Conservation (phyloP, 35 echinoderm and acorn worm genomes). For the Strongylocentrotus purpuratus region DNA sequence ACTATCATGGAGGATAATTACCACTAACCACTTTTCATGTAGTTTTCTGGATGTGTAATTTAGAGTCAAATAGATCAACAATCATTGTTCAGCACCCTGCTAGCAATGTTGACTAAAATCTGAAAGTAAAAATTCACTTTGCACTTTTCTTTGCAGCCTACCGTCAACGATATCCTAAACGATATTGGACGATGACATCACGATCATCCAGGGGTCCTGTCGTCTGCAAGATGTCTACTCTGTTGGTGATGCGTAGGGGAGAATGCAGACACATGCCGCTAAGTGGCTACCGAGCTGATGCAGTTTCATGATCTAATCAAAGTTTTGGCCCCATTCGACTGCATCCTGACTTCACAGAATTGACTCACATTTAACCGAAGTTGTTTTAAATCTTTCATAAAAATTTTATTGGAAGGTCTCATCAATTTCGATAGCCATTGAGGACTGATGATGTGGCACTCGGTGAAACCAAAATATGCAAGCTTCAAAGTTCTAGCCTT, state of each 20-base stretch:
- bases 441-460: not conserved
- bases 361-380: not conserved
- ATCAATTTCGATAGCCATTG: not conserved
- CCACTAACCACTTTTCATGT: no score
- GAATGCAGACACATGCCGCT: not conserved
- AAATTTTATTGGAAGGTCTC: not conserved
- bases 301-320: not conserved
- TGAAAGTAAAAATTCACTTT: not conserved
- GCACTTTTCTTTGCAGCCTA: not conserved
- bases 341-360: not conserved
- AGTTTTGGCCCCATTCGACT: not conserved
- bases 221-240: not conserved
- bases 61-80: no score
- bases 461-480: not conserved
- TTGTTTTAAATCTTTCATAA: not conserved
- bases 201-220: not conserved
- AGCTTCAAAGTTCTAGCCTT: no score
- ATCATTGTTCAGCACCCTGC: no score
- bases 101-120: no score
- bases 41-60: no score
- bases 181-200: not conserved
- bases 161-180: not conserved
- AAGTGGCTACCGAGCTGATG: not conserved
- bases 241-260: not conserved
- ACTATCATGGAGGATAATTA: no score